phyloP scores from a whole-genome alignment of 2,113 vertebrate genomes.

The Corythornis vintsioides region DNA sequence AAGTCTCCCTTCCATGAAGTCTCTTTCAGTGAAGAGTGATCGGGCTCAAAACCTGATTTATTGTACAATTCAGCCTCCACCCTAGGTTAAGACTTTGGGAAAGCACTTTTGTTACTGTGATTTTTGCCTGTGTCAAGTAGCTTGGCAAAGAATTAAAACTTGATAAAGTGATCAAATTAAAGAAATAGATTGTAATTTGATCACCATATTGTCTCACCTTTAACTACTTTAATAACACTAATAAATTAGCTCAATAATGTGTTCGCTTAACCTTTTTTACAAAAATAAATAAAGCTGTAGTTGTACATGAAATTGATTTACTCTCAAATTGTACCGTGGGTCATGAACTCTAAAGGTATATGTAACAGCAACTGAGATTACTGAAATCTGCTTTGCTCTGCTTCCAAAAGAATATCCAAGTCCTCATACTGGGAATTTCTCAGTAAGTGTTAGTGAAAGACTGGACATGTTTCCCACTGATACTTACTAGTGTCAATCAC shows the following conservation, averaged over 20 bases:
- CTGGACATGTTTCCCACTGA: neutral
- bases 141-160: neutral
- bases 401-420: neutral
- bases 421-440: neutral
- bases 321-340: neutral
- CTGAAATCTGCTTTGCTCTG: neutral
- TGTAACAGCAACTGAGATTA: neutral
- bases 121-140: neutral
- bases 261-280: neutral
- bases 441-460: neutral
- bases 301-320: neutral
- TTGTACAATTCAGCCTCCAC: neutral
- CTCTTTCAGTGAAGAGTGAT: neutral
- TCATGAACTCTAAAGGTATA: neutral
- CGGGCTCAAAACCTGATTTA: neutral
- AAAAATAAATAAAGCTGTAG: neutral
- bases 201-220: neutral
- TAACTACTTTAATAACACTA: neutral
- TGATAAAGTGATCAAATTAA: neutral
- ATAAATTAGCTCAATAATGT: neutral
- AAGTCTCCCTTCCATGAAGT: neutral
- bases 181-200: neutral
- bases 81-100: neutral
- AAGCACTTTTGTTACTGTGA: neutral
- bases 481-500: neutral